phyloP scores from a whole-genome alignment of 2,888 invertebrate species.

The Antheraea assamensis region DNA sequence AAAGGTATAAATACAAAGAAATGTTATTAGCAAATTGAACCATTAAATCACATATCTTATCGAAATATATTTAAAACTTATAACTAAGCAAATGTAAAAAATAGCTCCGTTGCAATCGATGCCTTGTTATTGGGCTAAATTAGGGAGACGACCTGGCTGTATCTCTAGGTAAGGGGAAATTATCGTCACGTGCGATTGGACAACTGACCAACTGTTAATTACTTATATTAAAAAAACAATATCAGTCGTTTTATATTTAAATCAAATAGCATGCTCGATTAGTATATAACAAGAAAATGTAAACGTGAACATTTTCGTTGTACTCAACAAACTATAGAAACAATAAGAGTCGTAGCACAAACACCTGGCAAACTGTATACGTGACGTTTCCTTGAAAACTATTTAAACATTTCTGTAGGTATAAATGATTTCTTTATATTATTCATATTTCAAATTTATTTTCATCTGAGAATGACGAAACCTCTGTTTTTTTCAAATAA shows the following conservation, averaged over 20 bases:
- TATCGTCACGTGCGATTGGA: constrained; percentile 55
- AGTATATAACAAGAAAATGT: background rate
- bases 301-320: background rate
- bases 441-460: no score
- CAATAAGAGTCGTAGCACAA: background rate
- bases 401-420: constrained; percentile 21
- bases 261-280: constrained; percentile 24
- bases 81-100: constrained; percentile 23
- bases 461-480: background rate
- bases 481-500: background rate
- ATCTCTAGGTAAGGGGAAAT: constrained; percentile 51
- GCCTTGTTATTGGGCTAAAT: constrained; percentile 60
- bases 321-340: constrained; percentile 6
- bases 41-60: no score
- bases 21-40: no score
- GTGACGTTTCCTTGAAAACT: background rate
- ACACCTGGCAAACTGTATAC: background rate
- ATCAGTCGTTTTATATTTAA: constrained; percentile 33
- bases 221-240: constrained; percentile 48
- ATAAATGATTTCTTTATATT: no score
- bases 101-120: constrained; percentile 46
- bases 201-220: constrained; percentile 56
- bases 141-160: constrained; percentile 47
- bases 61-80: no score
- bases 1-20: background rate